Base-by-base conservation (phyloP, 1,140 invertebrate species). In the Zaprionus tsacasi region DNA sequence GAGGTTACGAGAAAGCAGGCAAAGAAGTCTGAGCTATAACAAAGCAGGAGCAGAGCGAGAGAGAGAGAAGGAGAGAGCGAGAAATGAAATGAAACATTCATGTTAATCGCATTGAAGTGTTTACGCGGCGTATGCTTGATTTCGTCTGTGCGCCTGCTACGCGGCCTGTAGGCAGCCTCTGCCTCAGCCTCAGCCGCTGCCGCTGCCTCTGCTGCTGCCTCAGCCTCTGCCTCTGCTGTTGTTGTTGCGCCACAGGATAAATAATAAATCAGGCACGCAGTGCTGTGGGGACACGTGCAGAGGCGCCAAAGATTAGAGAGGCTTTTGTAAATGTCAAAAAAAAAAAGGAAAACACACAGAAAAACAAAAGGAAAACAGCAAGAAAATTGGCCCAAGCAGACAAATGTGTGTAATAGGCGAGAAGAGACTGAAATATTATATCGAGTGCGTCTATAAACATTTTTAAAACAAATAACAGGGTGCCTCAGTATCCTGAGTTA, bases 121-220 rank as follows among this genome's bases (percentile, higher is more conserved):
- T 72, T 68, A 68, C 50, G 70, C 55, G 64, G 64, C 64, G 70
- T 72, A 68, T 72, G 52, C 65, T 73, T 68, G 70, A 73, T 73
- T 60, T 59, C 15, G 4, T 15, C 11, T n/a, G 13, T 63, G 27
- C 35, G 2, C 35, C 36, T 55, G 30, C 43, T 36, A 10, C 27
- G 27, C 1, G 27, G 1, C 27, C 27, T 30, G 27, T 30, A 30
- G 27, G 27, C 21, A 21, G 21, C 27, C 1, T 2, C 27, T 3
- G 6, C 27, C 6, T 3, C 27, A 0, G 27, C 27, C 6, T 30
- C 27, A 2, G 27, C 27, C 6, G 1, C 27, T 30, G 27, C 27
- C 6, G 1, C 11, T 36, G 36, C 27, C 27, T 30, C 27, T 3
- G 6, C 27, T 30, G 27, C 27, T 30, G 27, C 27, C 4, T 27